Evolutionary conservation across 2,888 invertebrate species (phyloP), one percentile per base, ranked within the genome.

Genomic region (Lutraria lutraria): DNA sequence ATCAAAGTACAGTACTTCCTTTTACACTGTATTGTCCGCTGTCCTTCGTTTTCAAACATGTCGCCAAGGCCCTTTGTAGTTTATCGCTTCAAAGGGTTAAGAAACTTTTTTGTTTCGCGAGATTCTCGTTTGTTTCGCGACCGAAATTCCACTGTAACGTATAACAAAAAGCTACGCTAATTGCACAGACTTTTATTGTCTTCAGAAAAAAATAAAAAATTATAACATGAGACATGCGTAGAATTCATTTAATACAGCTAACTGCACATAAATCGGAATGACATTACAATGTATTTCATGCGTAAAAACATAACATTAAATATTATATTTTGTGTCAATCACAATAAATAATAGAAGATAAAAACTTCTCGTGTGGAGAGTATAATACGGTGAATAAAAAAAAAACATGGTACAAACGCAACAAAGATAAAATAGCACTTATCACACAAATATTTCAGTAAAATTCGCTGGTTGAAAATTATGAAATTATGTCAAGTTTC

Each of bases 281-380:
- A 88, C 87, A 88, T 53, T 31, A 76, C 43, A 83, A 88, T 82
- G 83, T 80, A 80, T 31, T 21, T 63, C 83, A 83, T 88, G 83
- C 87, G 83, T 83, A 80, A 63, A 80, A 79, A 85, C 85, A 80
- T 76, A 53, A 85, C 85, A 85, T 80, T 85, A 56, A 79, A 63
- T 85, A 60, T 85, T 85, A 85, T 53, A 85, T 60, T 85, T 85
- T 85, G 85, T 85, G 85, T 85, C 85, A 85, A 85, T 85, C 56
- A 85, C 60, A 60, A 85, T 85, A 85, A 85, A 80, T 85, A 85
- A 85, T 43, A 84, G 79, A 85, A 79, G n/a, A 1, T 76, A 76
- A 43, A 43, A 43, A 43, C 43, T 43, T 43, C 43, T 43, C 43
- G 43, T 29, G 84, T 84, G 52, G 84, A 84, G 84, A 84, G 84